Conservation (phyloP, 2,888 invertebrate species). For the Acheta domesticus region DNA sequence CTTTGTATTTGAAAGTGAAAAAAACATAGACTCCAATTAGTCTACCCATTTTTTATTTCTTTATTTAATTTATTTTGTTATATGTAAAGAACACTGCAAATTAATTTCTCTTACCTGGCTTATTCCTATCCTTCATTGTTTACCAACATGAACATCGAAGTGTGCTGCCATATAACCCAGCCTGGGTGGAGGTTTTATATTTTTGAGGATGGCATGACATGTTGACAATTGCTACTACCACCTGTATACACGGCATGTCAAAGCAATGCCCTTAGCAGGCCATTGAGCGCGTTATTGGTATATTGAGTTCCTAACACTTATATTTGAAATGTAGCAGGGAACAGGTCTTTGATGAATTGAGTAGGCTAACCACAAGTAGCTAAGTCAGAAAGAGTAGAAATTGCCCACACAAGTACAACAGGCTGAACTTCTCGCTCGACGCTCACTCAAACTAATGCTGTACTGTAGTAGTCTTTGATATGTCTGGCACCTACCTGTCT, state of each 20-base stretch:
- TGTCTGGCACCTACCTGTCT: not conserved
- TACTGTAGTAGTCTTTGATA: conserved; percentile 7
- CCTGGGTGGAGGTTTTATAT: conserved; percentile 18
- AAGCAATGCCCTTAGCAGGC: conserved; percentile 18
- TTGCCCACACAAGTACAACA: conserved; percentile 11
- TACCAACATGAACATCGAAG: not conserved
- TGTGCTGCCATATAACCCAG: conserved; percentile 18
- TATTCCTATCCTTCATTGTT: not conserved
- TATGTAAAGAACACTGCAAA: not conserved
- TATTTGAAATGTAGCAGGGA: conserved; percentile 9
- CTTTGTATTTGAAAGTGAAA: too few relatives aligned
- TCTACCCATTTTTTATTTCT: too few relatives aligned
- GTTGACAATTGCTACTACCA: conserved; percentile 18
- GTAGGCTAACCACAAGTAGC: conserved; percentile 9
- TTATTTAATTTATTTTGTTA: too few relatives aligned
- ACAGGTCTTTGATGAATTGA: conserved; percentile 18
- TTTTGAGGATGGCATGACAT: conserved; percentile 12
- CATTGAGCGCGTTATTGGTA: conserved; percentile 18
- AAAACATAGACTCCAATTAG: too few relatives aligned
- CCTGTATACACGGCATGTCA: conserved; percentile 18
- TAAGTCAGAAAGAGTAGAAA: not conserved
- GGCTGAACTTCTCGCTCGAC: conserved; percentile 9
- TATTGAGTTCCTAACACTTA: conserved; percentile 18
- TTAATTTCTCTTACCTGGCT: not conserved
- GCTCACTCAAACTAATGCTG: conserved; percentile 18